phyloP scores from a whole-genome alignment of 2,797 vertebrate species.

The Hemitrygon akajei region DNA sequence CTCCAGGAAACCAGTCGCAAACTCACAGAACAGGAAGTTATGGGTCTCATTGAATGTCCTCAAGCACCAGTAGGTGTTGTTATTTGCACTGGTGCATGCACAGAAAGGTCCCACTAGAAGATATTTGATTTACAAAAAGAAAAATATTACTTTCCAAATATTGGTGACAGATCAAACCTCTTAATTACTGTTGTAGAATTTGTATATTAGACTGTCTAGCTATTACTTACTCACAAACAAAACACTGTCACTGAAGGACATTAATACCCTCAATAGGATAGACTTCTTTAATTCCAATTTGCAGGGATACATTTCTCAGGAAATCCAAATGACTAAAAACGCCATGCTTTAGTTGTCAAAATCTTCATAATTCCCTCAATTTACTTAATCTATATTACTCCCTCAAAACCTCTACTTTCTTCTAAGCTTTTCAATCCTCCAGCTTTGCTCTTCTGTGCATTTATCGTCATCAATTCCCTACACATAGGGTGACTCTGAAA shows the following conservation, averaged over 20 bases:
- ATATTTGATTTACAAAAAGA: not conserved
- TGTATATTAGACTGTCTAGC: not conserved
- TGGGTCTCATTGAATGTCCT: constrained; percentile 94
- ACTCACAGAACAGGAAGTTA: constrained; percentile 97
- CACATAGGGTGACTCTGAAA: not conserved
- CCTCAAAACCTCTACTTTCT: not conserved
- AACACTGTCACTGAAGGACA: not conserved
- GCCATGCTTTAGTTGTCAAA: not conserved
- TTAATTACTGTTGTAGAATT: not conserved
- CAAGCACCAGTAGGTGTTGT: constrained; percentile 95
- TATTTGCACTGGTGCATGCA: constrained; percentile 94
- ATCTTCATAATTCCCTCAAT: not conserved
- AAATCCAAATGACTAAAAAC: not conserved
- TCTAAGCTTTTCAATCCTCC: not conserved
- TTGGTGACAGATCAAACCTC: not conserved
- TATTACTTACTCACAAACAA: not conserved
- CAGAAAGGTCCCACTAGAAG: constrained; percentile 86
- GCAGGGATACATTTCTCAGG: not conserved
- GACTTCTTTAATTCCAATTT: not conserved
- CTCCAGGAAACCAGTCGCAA: constrained; percentile 93
- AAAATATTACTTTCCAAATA: not conserved
- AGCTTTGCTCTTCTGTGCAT: not conserved
- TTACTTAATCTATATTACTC: not conserved
- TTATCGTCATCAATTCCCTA: not conserved
- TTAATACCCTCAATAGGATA: not conserved